phyloP scores from a whole-genome alignment of 1,140 invertebrate genomes.

The Lethocerus indicus region DNA sequence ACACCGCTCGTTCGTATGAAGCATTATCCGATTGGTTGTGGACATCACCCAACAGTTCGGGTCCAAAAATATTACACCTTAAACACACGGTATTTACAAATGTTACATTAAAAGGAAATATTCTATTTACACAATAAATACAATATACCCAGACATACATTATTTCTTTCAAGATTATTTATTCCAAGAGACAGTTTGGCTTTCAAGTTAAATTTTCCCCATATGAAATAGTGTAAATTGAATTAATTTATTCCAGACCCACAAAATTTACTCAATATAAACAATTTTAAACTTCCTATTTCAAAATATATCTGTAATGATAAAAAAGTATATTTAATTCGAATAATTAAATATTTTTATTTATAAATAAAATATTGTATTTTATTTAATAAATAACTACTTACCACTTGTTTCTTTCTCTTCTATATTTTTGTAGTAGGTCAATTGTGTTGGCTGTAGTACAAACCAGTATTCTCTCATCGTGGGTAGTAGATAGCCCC shows the following conservation, averaged over 20 bases:
- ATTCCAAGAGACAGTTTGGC: neutral
- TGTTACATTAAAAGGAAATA: neutral
- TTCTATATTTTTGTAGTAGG: slow-evolving; percentile 51
- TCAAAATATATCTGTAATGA: neutral
- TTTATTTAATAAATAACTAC: slow-evolving; percentile 25
- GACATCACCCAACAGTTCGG: slow-evolving; percentile 19
- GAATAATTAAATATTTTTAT: neutral
- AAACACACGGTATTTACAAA: neutral
- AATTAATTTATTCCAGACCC: too few relatives aligned
- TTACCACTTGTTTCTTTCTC: slow-evolving; percentile 50
- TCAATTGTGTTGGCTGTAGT: slow-evolving; percentile 49
- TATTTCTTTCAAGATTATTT: too few relatives aligned
- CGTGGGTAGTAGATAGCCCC: slow-evolving; percentile 52
- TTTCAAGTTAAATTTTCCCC: too few relatives aligned
- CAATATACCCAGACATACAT: too few relatives aligned
- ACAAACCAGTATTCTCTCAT: slow-evolving; percentile 68
- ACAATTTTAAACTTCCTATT: neutral
- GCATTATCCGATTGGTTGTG: slow-evolving; percentile 25
- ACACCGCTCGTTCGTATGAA: slow-evolving; percentile 45
- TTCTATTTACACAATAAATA: neutral
- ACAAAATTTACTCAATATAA: neutral
- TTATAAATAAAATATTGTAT: slow-evolving; percentile 12
- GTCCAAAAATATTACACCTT: slow-evolving; percentile 16
- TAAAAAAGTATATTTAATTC: neutral
- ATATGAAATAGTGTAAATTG: too few relatives aligned